These are phyloP conservation scores for Rhynchophorus ferrugineus DNA, from an alignment of 1,140 invertebrate species.

Conservation along the genomic window DNA sequence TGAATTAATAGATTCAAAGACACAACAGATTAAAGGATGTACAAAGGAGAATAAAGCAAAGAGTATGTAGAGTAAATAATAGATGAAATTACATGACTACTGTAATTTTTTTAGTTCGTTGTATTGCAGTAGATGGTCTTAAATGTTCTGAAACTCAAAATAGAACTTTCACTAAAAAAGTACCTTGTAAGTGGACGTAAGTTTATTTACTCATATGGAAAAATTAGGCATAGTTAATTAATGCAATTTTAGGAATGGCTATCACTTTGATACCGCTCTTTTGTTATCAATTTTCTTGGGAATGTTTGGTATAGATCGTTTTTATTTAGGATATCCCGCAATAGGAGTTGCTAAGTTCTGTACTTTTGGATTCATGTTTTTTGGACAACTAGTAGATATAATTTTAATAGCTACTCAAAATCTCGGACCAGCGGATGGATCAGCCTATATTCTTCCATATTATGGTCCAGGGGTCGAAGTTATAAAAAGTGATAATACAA, in stretches of 20 bases:
- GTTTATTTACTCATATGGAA: constrained; percentile 31
- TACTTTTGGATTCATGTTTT: constrained; percentile 92
- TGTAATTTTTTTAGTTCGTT: constrained; percentile 59
- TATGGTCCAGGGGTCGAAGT: constrained; percentile 82
- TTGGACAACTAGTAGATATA: constrained; percentile 92
- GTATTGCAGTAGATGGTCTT: constrained; percentile 73
- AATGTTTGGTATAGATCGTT: constrained; percentile 95
- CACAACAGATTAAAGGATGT: constrained; percentile 82
- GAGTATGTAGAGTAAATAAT: constrained; percentile 45
- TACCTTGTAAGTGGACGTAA: constrained; percentile 91
- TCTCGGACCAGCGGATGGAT: constrained; percentile 91
- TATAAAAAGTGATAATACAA: constrained; percentile 76
- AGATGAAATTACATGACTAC: not conserved
- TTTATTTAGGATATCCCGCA: constrained; percentile 94
- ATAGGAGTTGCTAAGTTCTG: constrained; percentile 90
- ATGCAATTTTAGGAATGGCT: constrained; percentile 72
- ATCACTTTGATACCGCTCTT: constrained; percentile 85
- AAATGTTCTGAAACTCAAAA: constrained; percentile 73
- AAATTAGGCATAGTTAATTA: not conserved
- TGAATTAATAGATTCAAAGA: constrained; percentile 78
- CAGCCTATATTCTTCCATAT: constrained; percentile 90
- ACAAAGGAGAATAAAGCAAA: constrained; percentile 68
- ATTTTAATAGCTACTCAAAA: constrained; percentile 89
- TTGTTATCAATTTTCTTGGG: constrained; percentile 91
- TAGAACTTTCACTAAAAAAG: constrained; percentile 70